These are phyloP conservation scores for Clarias gariepinus DNA, from an alignment of 2,113 vertebrate genomes.

Conservation along the genomic window DNA sequence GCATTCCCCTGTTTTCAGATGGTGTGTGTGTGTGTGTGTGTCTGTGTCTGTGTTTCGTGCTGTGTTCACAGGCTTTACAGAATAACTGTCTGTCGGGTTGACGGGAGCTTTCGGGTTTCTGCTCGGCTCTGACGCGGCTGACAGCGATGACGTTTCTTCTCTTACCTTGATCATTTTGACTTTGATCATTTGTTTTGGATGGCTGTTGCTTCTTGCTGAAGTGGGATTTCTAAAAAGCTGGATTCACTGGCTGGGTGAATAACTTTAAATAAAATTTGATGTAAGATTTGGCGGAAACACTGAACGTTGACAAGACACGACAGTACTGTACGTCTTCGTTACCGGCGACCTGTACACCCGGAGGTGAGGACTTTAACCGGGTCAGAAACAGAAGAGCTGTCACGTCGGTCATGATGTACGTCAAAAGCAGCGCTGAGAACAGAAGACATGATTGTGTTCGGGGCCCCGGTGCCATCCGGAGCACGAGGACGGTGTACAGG, in stretches of 20 bases:
- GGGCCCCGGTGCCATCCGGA: not conserved
- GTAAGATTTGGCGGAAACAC: not conserved
- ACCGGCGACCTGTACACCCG: not conserved
- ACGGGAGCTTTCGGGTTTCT: not conserved
- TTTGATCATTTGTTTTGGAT: constrained; percentile 9
- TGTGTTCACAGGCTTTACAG: not conserved
- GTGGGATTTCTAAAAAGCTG: not conserved
- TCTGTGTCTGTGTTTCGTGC: not conserved
- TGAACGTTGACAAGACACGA: not conserved
- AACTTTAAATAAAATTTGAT: not conserved
- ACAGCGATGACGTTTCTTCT: not conserved
- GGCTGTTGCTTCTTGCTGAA: not conserved
- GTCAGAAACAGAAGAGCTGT: not conserved
- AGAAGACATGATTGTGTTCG: not conserved
- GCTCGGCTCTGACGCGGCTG: not conserved
- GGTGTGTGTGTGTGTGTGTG: not conserved
- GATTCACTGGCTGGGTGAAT: too few species aligned
- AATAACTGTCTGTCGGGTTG: not conserved
- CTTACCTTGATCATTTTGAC: not conserved
- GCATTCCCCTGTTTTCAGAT: not conserved
- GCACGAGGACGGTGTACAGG: not conserved
- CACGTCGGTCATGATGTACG: not conserved
- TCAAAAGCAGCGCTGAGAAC: not conserved
- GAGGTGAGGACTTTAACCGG: not conserved
- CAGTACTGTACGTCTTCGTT: not conserved